Base-by-base conservation (phyloP, 2,888 invertebrate species). In the Lepeophtheirus nordmannii region DNA sequence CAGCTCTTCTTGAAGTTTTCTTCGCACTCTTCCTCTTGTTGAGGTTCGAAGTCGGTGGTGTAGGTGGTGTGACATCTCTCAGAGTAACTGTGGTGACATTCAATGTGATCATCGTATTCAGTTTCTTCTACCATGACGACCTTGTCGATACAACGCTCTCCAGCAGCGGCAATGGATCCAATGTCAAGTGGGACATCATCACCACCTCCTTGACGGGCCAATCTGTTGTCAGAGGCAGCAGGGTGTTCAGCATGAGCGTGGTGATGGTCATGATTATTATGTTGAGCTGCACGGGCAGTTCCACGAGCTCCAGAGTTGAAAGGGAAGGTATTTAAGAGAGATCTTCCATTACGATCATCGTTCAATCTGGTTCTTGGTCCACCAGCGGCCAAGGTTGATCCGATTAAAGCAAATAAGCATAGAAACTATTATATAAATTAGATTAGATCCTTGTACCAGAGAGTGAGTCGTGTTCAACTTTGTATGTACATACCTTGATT, bases 21-120 rank as follows among this genome's bases (percentile, higher is more conserved):
- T 12, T 62, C 62, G 17, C 62, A 62, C 20, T 62, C 62, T 40
- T 62, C 62, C 41, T 62, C 62, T 41, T 62, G 62, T 17, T 62
- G 62, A 23, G 62, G 41, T 9, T 62, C 62, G 8, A 37, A 62
- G 39, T 62, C 41, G n/a, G 62, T 62, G 20, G 41, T 14, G 41
- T 62, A 62, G 39, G 62, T 40, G 20, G 62, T 62, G 41, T 62
- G 62, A 41, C 62, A 62, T 41, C 62, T 62, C n/a, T 41, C 30
- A 17, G 23, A 23, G 41, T 62, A 62, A 40, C 62, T 62, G 38
- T 62, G 62, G 62, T 62, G 40, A 17, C 62, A 62, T 20, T 62
- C 40, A 17, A 62, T 41, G 22, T 40, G n/a, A 20, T 62, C 62
- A 62, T 62, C 62, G 62, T 62, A 62, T 40, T 40, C 62, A 38